Evolutionary conservation across 2,888 invertebrate species (phyloP).

Genomic region (Serripes groenlandicus): DNA sequence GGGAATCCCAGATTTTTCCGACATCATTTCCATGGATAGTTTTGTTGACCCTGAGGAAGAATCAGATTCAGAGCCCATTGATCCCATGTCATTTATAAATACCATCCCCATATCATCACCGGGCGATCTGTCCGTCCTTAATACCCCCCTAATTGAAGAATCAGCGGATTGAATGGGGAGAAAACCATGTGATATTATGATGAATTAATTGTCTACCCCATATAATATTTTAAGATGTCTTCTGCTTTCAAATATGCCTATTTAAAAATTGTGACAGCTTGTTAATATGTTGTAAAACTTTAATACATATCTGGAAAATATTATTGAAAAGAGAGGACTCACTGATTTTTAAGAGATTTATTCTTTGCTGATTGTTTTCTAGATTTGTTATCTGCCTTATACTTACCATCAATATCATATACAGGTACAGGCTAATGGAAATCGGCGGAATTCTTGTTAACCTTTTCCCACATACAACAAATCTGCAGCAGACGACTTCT

Average conservation of each 20-base stretch:
- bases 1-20: constrained; percentile 37
- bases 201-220: too few relatives aligned
- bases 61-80: constrained; percentile 14
- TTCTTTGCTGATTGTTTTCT: background rate
- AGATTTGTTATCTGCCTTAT: too few relatives aligned
- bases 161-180: background rate
- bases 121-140: background rate
- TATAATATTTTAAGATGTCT: background rate
- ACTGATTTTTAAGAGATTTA: background rate
- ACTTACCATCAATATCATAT: too few relatives aligned
- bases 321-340: background rate
- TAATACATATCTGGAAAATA: background rate
- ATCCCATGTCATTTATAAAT: constrained; percentile 64
- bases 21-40: constrained; percentile 31
- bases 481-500: too few relatives aligned
- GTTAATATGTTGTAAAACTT: background rate
- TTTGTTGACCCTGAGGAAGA: background rate
- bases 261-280: background rate
- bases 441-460: too few relatives aligned
- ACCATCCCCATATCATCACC: constrained; percentile 1
- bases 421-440: too few relatives aligned
- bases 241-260: background rate
- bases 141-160: background rate
- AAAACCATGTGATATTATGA: too few relatives aligned
- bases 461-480: too few relatives aligned